Evolutionary conservation across 2,888 invertebrate genomes (phyloP).

Genomic region (Agrochola lota): DNA sequence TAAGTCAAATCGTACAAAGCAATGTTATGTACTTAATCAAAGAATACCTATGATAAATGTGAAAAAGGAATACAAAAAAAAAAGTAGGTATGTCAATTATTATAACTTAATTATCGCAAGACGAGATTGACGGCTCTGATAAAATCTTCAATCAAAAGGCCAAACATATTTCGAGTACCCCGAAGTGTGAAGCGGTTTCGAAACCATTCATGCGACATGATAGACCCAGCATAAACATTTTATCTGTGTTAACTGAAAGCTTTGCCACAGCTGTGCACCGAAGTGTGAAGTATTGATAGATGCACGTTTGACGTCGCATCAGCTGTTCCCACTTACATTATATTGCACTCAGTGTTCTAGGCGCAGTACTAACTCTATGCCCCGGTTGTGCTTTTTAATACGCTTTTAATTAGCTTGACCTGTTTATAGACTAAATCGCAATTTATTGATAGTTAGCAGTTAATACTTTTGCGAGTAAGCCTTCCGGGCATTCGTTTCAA

Average conservation of each 20-base stretch:
- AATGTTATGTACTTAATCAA: not conserved
- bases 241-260: slow-evolving; percentile 51
- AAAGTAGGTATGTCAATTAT: not conserved
- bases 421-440: slow-evolving; percentile 9
- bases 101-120: not conserved
- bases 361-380: slow-evolving; percentile 10
- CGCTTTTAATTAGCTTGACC: too few relatives aligned
- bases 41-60: not conserved
- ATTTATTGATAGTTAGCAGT: slow-evolving; percentile 12
- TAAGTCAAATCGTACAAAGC: not conserved
- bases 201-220: slow-evolving; percentile 13
- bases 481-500: slow-evolving; percentile 1
- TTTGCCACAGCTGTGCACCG: slow-evolving; percentile 47
- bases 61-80: not conserved
- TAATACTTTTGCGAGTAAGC: slow-evolving; percentile 13
- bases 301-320: slow-evolving; percentile 59
- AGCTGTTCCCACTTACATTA: slow-evolving; percentile 56
- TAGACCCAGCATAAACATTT: slow-evolving; percentile 40
- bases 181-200: not conserved
- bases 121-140: not conserved
- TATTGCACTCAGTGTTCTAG: slow-evolving; percentile 47
- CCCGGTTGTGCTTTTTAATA: slow-evolving; percentile 27
- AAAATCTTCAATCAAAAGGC: not conserved
- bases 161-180: not conserved
- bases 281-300: slow-evolving; percentile 67